These are phyloP conservation scores for Eupsilia transversa DNA, from an alignment of 2,888 invertebrate genomes.

Conservation along the genomic window DNA sequence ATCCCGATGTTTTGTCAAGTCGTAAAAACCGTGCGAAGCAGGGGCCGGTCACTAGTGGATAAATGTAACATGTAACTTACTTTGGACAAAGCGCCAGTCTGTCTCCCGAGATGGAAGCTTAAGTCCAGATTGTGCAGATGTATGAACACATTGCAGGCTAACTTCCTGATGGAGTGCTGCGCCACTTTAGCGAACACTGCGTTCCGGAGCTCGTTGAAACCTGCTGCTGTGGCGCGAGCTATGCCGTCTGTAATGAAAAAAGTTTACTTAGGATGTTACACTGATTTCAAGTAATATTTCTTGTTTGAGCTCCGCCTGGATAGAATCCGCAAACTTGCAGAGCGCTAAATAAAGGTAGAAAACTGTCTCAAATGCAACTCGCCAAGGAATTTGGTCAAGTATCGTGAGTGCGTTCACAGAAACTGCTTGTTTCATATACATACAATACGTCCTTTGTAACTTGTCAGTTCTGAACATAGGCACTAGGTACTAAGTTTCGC, in stretches of 20 bases:
- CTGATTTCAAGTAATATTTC: too few species aligned
- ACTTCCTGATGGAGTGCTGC: constrained; percentile 98
- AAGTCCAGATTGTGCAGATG: constrained; percentile 99
- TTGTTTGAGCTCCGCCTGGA: too few species aligned
- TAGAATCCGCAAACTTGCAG: too few species aligned
- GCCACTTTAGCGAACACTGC: constrained; percentile 99
- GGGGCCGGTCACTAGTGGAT: neutral
- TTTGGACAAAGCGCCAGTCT: constrained; percentile 98
- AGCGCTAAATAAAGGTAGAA: too few species aligned
- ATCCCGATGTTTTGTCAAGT: neutral
- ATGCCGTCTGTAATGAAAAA: constrained; percentile 94
- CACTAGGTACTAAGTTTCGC: too few species aligned
- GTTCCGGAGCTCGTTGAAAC: constrained; percentile 98
- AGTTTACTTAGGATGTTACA: too few species aligned
- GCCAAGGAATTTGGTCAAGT: too few species aligned
- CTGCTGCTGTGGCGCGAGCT: constrained; percentile 96
- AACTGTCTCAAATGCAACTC: too few species aligned
- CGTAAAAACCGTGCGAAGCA: neutral
- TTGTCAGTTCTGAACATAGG: too few species aligned
- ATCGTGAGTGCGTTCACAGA: too few species aligned
- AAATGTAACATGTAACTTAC: constrained; percentile 83
- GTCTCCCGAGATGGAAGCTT: constrained; percentile 97
- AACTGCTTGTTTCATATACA: too few species aligned
- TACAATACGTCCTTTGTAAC: too few species aligned
- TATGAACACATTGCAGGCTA: constrained; percentile 98